These are phyloP conservation scores for Aporophyla nigra DNA, from an alignment of 2,888 invertebrate genomes.

Conservation along the genomic window DNA sequence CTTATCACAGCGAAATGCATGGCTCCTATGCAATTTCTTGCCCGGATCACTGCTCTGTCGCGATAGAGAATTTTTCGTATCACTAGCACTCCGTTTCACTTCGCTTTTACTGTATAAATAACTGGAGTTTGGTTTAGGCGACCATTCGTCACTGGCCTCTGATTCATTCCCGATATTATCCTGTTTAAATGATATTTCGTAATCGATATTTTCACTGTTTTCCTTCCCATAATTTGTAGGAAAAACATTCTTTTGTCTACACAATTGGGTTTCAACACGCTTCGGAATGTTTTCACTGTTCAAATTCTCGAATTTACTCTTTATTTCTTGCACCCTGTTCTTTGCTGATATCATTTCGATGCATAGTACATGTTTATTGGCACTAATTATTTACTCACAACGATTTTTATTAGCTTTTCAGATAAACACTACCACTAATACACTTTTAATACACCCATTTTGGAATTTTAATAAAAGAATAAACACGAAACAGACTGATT, in stretches of 20 bases:
- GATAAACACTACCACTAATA: constrained; percentile 16
- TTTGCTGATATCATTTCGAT: constrained; percentile 87
- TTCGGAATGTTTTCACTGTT: constrained; percentile 77
- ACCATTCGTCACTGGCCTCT: constrained; percentile 70
- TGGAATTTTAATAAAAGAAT: constrained; percentile 28
- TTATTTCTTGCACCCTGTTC: constrained; percentile 92
- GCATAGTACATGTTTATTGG: constrained; percentile 79
- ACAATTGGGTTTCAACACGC: constrained; percentile 58
- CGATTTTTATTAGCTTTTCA: constrained; percentile 15
- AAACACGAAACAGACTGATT: constrained; percentile 47
- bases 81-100: constrained; percentile 77
- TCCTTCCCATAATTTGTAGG: constrained; percentile 61
- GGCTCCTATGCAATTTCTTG: constrained; percentile 91
- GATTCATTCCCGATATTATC: constrained; percentile 66
- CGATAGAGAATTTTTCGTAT: constrained; percentile 80
- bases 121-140: constrained; percentile 81
- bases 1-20: constrained; percentile 91
- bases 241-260: constrained; percentile 65
- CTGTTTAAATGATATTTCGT: constrained; percentile 65
- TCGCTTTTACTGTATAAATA: constrained; percentile 84
- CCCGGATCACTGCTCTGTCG: constrained; percentile 89
- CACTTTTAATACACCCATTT: constrained; percentile 30
- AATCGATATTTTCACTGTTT: constrained; percentile 55
- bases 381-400: constrained; percentile 44
- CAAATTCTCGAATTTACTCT: constrained; percentile 92